phyloP scores from a whole-genome alignment of 2,888 invertebrate species.

The Archaeoteleia sp. region DNA sequence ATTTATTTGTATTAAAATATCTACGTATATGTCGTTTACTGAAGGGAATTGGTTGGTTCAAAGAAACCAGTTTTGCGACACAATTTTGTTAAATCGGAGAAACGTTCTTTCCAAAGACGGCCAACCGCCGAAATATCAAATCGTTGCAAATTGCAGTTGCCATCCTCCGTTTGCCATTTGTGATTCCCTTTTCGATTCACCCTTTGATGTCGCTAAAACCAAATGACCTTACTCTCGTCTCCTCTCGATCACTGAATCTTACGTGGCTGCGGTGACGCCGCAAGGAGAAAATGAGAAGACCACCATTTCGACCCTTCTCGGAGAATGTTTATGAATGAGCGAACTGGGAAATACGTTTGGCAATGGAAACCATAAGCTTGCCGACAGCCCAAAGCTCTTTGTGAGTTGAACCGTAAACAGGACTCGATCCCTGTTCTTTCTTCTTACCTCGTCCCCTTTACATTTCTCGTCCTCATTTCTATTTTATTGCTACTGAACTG shows the following conservation, averaged over 20 bases:
- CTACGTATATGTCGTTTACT: no score
- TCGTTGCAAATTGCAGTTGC: neutral
- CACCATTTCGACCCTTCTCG: conserved; percentile 16
- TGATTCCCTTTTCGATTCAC: conserved; percentile 3
- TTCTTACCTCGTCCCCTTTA: conserved; percentile 12
- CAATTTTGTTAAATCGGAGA: no score
- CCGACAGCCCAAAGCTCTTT: conserved; percentile 30
- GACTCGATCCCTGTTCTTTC: conserved; percentile 12
- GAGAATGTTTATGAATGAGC: conserved; percentile 42
- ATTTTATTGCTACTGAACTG: conserved; percentile 30
- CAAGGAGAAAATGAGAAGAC: conserved; percentile 32
- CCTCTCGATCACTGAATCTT: conserved; percentile 22
- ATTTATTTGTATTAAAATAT: no score
- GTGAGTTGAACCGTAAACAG: conserved; percentile 34
- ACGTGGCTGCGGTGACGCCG: conserved; percentile 14
- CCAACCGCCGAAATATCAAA: neutral
- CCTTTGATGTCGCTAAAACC: conserved; percentile 16
- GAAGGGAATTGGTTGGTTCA: no score
- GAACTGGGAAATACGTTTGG: conserved; percentile 40
- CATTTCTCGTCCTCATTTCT: conserved; percentile 9
- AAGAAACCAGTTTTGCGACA: no score
- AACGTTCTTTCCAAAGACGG: no score
- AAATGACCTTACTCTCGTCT: conserved; percentile 8
- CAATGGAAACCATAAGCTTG: conserved; percentile 33
- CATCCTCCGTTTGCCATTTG: conserved; percentile 3